phyloP scores from a whole-genome alignment of 2,113 vertebrate genomes.

The Piaya cayana region DNA sequence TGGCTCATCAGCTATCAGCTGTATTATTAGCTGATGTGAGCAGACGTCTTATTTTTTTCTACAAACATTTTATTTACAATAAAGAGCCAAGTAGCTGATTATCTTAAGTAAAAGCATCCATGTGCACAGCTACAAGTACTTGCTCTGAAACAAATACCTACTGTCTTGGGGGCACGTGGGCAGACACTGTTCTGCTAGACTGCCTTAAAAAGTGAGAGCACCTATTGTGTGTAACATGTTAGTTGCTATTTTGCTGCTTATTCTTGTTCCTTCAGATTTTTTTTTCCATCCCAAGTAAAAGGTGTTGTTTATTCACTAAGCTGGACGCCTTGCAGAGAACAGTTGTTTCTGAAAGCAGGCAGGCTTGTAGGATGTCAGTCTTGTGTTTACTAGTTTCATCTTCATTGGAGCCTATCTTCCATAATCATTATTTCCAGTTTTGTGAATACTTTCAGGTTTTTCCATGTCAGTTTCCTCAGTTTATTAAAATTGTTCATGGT shows the following conservation, averaged over 20 bases:
- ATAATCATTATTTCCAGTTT: neutral
- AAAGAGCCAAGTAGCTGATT: neutral
- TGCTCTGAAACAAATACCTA: neutral
- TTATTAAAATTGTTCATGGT: neutral
- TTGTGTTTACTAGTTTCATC: neutral
- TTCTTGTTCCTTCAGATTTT: neutral
- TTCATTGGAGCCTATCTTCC: neutral
- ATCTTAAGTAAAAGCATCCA: neutral
- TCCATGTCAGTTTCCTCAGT: neutral
- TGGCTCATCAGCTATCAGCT: neutral
- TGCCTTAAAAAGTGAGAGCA: neutral
- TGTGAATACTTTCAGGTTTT: neutral
- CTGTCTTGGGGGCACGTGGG: accelerated
- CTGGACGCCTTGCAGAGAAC: neutral
- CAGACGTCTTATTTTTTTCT: neutral
- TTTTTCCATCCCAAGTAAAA: neutral
- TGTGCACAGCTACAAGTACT: neutral
- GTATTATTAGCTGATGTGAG: neutral
- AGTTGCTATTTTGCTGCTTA: neutral
- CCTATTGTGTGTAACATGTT: neutral
- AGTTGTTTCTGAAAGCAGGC: neutral
- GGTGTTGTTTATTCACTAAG: neutral
- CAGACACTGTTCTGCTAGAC: neutral
- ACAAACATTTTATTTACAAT: neutral
- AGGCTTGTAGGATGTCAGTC: neutral